Conservation (phyloP, 2,797 vertebrate species). For the Acanthis flammea region DNA sequence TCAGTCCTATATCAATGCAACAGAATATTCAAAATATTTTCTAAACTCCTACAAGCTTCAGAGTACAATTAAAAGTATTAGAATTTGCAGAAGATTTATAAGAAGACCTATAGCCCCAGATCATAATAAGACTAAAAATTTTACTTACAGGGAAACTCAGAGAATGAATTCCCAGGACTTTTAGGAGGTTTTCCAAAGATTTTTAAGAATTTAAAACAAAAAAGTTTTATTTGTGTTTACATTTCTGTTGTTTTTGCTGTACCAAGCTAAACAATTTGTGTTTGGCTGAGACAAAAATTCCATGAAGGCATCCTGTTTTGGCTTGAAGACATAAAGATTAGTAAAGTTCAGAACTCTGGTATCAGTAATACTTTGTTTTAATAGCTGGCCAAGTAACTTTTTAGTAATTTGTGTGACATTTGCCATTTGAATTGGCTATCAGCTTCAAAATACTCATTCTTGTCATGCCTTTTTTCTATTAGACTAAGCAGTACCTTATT, state of each 20-base stretch:
- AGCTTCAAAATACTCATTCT: not conserved
- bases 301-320: not conserved
- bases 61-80: not conserved
- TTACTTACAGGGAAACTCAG: not conserved
- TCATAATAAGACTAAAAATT: not conserved
- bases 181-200: rapidly evolving
- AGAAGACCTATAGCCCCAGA: not conserved
- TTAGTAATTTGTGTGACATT: not conserved
- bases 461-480: not conserved
- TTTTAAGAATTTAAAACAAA: not conserved
- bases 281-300: not conserved
- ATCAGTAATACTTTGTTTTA: not conserved
- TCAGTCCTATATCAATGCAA: not conserved
- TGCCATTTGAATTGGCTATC: not conserved
- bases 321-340: not conserved
- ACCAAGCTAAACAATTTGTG: not conserved
- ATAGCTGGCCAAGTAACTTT: not conserved
- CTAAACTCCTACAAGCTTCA: not conserved
- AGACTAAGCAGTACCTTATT: not conserved
- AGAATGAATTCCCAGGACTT: not conserved
- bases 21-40: not conserved
- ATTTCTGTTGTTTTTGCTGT: not conserved
- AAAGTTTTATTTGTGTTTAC: not conserved
- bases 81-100: not conserved
- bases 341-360: not conserved